Conservation (phyloP, 2,888 invertebrate genomes). For the Liopterus haemorrhoidalis region DNA sequence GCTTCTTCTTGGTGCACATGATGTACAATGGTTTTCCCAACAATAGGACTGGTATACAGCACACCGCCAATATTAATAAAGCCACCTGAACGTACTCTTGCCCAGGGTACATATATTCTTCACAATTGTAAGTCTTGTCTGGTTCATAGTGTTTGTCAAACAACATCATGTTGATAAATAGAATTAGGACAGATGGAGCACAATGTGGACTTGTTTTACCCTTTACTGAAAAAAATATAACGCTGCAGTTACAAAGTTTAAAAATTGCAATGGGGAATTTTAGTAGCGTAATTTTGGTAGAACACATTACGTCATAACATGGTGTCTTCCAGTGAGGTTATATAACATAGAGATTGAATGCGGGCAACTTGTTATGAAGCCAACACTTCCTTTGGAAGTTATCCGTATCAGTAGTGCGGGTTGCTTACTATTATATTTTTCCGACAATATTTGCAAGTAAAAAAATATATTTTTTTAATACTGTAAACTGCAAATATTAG, state of each 20-base stretch:
- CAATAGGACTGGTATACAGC: conserved; percentile 67
- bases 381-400: too few species aligned
- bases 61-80: conserved; percentile 55
- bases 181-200: conserved; percentile 69
- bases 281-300: too few species aligned
- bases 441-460: too few species aligned
- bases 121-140: conserved; percentile 47
- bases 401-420: too few species aligned
- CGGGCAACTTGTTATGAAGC: too few species aligned
- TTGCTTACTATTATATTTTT: too few species aligned
- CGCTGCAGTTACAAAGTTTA: conserved; percentile 11
- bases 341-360: too few species aligned
- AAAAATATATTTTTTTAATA: too few species aligned
- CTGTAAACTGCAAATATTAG: too few species aligned
- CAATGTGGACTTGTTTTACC: conserved; percentile 50
- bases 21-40: conserved; percentile 68
- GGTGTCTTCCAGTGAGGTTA: too few species aligned
- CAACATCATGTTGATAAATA: conserved; percentile 66
- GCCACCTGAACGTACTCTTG: conserved; percentile 54
- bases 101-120: conserved; percentile 50
- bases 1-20: conserved; percentile 43
- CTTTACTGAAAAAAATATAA: too few species aligned
- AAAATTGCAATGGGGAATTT: background rate
- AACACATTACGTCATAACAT: background rate
- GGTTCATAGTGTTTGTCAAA: conserved; percentile 70